Evolutionary conservation across 2,797 vertebrate species (phyloP), one percentile per base, ranked within the genome.

Genomic region (Loris lydekkerianus): DNA sequence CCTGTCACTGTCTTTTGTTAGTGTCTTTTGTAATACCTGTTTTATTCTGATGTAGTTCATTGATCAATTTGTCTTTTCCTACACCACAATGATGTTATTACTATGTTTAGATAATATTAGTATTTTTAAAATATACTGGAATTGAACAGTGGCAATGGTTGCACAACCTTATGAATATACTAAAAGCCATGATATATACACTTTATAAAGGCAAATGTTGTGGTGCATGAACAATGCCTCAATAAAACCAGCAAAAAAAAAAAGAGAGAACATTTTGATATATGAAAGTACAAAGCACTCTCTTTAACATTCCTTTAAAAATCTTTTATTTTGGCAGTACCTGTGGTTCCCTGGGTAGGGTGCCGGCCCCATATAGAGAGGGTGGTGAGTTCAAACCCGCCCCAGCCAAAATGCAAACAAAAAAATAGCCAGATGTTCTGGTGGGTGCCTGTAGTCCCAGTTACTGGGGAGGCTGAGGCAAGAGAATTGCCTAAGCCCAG

Each of bases 11-110:
- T 91, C 69, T 89, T 89, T 63, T 82, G 43, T 46, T 89, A 75
- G 86, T 67, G 7, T 75, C 61, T 83, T 67, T 67, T 81, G 43
- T 37, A 23, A 89, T 31, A 73, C 0, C 27, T 3, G 89, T 88
- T 86, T 81, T 21, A 56, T 76, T 92, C 88, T 89, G 15, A 89
- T 86, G 23, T 84, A 80, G 7, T 78, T 15, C 18, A 43, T 23
- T 69, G 49, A 75, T 92, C 34, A 89, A 31, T 81, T 69, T 85
- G 83, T 87, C 83, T 78, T 91, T 89, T 93, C n/a, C 37, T 88
- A 18, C 1, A 89, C 43, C 34, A 72, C 20, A 65, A 4, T 75
- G 67, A 73, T 95, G 40, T 29, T 67, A 86, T 75, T 40, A 81
- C 21, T 85, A 9, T 14, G 58, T 81, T 86, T 67, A 76, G 8